phyloP scores from a whole-genome alignment of 1,140 invertebrate species.

The Paralvinella palmiformis region DNA sequence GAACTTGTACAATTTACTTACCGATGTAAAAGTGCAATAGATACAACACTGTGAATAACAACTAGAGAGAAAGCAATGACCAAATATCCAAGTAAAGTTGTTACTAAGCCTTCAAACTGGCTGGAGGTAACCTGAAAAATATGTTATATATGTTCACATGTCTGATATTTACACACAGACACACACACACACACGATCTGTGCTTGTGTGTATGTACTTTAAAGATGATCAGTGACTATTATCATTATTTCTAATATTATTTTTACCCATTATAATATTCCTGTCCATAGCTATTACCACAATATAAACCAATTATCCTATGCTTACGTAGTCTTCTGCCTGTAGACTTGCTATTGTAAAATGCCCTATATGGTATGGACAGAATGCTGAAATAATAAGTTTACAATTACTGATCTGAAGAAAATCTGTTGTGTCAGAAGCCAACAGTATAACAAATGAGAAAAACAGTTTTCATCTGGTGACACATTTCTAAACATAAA shows the following conservation, averaged over 20 bases:
- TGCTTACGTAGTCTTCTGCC: slow-evolving; percentile 60
- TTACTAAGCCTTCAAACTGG: slow-evolving; percentile 88
- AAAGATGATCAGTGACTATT: no score
- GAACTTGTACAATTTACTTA: no score
- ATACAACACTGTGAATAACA: slow-evolving; percentile 66
- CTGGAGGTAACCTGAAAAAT: slow-evolving; percentile 61
- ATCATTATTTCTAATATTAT: no score
- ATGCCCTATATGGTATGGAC: slow-evolving; percentile 91
- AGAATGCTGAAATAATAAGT: slow-evolving; percentile 74
- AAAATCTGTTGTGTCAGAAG: neutral
- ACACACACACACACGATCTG: no score
- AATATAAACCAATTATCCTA: no score
- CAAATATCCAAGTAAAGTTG: slow-evolving; percentile 86
- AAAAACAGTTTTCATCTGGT: neutral
- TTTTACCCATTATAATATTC: no score
- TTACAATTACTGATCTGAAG: neutral
- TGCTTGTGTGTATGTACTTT: no score
- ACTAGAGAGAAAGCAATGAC: slow-evolving; percentile 79
- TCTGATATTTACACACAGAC: no score
- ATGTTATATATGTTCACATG: no score
- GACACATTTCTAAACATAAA: neutral
- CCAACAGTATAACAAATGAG: neutral
- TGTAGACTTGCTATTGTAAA: slow-evolving; percentile 71
- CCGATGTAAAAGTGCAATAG: slow-evolving; percentile 67
- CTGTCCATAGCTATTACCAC: no score